Base-by-base conservation (phyloP, 2,888 invertebrate genomes). In the Amphimallon solstitiale region DNA sequence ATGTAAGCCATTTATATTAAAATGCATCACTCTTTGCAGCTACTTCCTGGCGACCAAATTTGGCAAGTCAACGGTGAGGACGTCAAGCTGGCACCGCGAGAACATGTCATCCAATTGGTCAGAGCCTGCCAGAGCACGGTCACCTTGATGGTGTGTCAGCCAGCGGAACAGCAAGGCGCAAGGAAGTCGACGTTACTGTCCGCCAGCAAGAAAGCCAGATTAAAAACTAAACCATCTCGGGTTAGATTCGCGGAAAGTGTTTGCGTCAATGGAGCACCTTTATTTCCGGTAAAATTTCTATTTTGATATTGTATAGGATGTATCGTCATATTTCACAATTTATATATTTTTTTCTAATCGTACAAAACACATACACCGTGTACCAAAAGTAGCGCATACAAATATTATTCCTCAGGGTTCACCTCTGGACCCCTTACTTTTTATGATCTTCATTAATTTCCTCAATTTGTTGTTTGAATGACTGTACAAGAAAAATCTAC, bases 31-130 rank as follows among this genome's bases (percentile, higher is more conserved):
- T 65, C 64, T 54, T 71, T 84, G 12, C 82, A 90, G 87, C 83
- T 97, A 68, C 89, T 93, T 76, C 94, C 96, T 0, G 95, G 95
- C 3, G 97, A 97, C 81, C 94, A 95, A 81, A 94, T 97, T 75
- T 86, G 95, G 37, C 88, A 89, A 73, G 95, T 97, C 51, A 95
- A 97, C 80, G 95, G 93, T 0, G 94, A 95, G 81, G 95, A 96
- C 79, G 96, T 97, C 9, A 90, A 91, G 79, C 83, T 88, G 51
- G 92, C 94, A 1, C 93, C 94, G 0, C 85, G 95, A 34, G 95
- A 95, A 80, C 93, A 93, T 80, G 95, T 95, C 48, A 95, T 96
- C 73, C 90, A 93, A 38, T 86, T 95, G 72, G 94, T 96, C 37
- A 87, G 95, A 37, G 91, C 94, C 0, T 94, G 94, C 80, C 85